Evolutionary conservation across 35 echinoderm and acorn worm genomes (phyloP), one percentile per base, ranked within the genome.

Genomic region (Strongylocentrotus purpuratus): DNA sequence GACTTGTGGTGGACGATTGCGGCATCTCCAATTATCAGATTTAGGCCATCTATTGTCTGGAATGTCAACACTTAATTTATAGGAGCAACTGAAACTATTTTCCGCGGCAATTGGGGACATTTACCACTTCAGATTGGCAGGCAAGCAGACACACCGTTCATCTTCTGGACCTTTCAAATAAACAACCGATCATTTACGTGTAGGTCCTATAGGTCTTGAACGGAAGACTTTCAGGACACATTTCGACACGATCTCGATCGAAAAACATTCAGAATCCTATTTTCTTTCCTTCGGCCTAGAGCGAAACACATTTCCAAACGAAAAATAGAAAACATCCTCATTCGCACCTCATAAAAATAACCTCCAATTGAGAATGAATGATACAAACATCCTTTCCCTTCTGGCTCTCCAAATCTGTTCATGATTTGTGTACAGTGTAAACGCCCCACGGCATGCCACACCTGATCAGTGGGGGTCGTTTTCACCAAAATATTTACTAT

Each of bases 401-500:
- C 65, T 28, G 65, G 65, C 12, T 7, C 3, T 22, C 0, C 4
- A 78, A 59, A 85, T 46, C 31, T 93, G 46, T 93, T 93, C 58
- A 47, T 31, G 10, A 50, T 33, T 93, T 93, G 46, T 45, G 35
- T n/a, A 28, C 14, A n/a, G 31, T 92, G 65, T 78, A 28, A 78
- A 78, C 65, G 65, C 65, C 65, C 4, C 65, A 78, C 65, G 65
- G 65, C 65, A 78, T 78, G 28, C 65, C 65, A 78, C 13, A 70
- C 33, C 46, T 46, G 35, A 32, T 85, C 33, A 15, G 94, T 46
- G 60, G 41, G 17, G 28, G 94, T 61, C 94, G 65, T 15, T 92
- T 33, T 46, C 46, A 94, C 33, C 60, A 94, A 85, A 85, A 71
- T 94, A 61, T 85, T 22, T 70, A 85, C 50, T 85, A 86, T 45